A percentile compares a stretch with the other conserved stretches of the same genome.
phyloP scores from a whole-genome alignment of 2,888 invertebrate species.

The Acleris emargana region DNA sequence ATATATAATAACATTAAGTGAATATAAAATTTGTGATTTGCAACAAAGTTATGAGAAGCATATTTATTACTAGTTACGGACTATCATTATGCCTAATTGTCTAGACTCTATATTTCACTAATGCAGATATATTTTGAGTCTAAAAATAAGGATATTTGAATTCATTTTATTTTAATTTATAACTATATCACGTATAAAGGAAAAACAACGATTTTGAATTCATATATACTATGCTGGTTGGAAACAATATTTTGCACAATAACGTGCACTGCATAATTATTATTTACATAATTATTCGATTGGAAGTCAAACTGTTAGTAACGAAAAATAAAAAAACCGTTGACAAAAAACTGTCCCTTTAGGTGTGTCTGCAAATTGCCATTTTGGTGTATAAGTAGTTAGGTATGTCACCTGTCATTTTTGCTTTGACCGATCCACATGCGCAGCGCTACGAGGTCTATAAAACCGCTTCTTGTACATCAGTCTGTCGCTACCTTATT shows the following conservation, averaged over 20 bases:
- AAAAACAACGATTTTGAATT: constrained; percentile 50
- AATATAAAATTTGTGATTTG: constrained; percentile 39
- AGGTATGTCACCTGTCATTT: too few species aligned
- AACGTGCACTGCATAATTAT: too few species aligned
- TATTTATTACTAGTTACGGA: constrained; percentile 21
- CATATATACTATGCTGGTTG: constrained; percentile 42
- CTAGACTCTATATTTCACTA: constrained; percentile 44
- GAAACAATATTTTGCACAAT: constrained; percentile 42
- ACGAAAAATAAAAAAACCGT: too few species aligned
- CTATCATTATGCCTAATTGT: constrained; percentile 24
- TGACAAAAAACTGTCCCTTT: too few species aligned
- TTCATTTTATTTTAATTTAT: constrained; percentile 49
- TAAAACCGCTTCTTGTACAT: too few species aligned
- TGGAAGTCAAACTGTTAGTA: too few species aligned
- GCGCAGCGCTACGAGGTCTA: too few species aligned
- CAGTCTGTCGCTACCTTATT: too few species aligned
- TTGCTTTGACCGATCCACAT: too few species aligned
- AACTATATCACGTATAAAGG: constrained; percentile 61
- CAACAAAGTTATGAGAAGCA: constrained; percentile 58
- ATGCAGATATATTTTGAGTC: constrained; percentile 67
- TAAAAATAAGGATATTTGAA: constrained; percentile 70
- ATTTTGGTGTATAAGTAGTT: too few species aligned
- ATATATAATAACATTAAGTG: constrained; percentile 26
- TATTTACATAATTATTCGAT: too few species aligned
- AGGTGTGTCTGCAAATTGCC: too few species aligned